A percentile compares a stretch with the other conserved stretches of the same genome.
These are phyloP conservation scores for Trachurus trachurus DNA, from an alignment of 2,797 vertebrate genomes.

Conservation along the genomic window DNA sequence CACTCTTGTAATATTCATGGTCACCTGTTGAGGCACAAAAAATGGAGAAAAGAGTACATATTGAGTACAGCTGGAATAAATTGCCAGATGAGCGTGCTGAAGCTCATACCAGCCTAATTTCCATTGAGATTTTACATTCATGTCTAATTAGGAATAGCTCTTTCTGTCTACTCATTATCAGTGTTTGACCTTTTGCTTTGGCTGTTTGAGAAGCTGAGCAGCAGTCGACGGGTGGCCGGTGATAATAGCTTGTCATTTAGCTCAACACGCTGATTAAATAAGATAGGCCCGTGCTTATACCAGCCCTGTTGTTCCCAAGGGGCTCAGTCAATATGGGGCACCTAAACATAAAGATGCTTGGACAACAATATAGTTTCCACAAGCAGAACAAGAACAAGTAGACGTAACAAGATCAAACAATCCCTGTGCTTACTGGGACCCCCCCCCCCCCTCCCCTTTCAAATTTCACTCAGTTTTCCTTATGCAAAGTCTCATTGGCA, in stretches of 20 bases:
- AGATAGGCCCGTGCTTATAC: conserved; percentile 74
- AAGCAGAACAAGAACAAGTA: conserved; percentile 42
- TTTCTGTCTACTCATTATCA: conserved; percentile 80
- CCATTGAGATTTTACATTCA: conserved; percentile 77
- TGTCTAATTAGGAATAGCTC: conserved; percentile 78
- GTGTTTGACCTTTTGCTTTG: conserved; percentile 84
- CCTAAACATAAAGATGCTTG: conserved; percentile 53
- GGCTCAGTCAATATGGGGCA: conserved; percentile 53
- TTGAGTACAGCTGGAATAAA: conserved; percentile 42
- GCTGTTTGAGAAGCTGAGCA: conserved; percentile 79
- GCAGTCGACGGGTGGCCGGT: conserved; percentile 73
- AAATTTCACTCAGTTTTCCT: conserved; percentile 62
- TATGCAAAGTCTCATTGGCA: conserved; percentile 77
- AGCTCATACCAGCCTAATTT: conserved; percentile 59
- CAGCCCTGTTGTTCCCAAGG: conserved; percentile 64
- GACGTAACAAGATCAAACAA: conserved; percentile 66
- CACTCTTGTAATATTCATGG: conserved; percentile 13
- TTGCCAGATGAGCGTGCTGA: conserved; percentile 46
- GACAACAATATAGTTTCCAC: conserved; percentile 60
- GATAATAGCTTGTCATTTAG: conserved; percentile 81
- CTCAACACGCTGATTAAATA: conserved; percentile 85
- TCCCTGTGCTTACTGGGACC: conserved; percentile 56
- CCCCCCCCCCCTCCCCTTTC: conserved; percentile 32
- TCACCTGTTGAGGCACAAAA: conserved; percentile 39
- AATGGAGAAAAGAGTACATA: conserved; percentile 45